A percentile compares a stretch with the other conserved stretches of the same genome.
These are phyloP conservation scores for Hipposideros larvatus DNA, from an alignment of 2,797 vertebrate genomes.

Conservation along the genomic window DNA sequence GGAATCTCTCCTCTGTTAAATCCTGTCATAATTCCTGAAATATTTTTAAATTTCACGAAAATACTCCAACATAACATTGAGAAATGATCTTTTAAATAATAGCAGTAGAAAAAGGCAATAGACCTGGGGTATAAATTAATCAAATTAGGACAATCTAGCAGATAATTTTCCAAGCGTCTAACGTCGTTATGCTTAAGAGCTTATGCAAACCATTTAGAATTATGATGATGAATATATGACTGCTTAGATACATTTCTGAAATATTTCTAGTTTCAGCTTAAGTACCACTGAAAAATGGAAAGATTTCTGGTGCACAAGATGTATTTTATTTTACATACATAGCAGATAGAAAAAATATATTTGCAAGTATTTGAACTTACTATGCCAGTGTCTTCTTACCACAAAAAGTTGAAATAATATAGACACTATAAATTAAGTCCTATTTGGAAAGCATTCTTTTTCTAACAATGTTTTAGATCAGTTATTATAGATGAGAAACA, in stretches of 20 bases:
- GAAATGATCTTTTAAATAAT: constrained; percentile 51
- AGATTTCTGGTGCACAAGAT: not conserved
- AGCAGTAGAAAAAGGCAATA: constrained; percentile 7
- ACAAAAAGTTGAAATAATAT: not conserved
- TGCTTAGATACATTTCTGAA: not conserved
- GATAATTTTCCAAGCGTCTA: constrained; percentile 44
- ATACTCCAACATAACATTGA: constrained; percentile 32
- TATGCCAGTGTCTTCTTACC: not conserved
- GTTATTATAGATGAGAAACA: constrained; percentile 18
- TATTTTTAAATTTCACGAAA: constrained; percentile 45
- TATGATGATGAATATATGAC: not conserved
- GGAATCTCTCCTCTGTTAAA: constrained; percentile 2
- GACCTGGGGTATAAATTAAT: not conserved
- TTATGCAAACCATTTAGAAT: constrained; percentile 11
- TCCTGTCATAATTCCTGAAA: constrained; percentile 29
- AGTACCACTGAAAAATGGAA: not conserved
- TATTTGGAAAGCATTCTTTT: constrained; percentile 17
- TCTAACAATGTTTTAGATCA: constrained; percentile 45
- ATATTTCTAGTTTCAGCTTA: constrained; percentile 25
- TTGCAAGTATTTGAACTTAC: constrained; percentile 34
- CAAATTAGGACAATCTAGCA: constrained; percentile 12
- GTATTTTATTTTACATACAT: not conserved
- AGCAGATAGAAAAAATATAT: not conserved
- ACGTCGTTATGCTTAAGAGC: not conserved
- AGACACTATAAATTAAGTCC: not conserved